These are phyloP conservation scores for Ophioderma brevispina DNA, from an alignment of 35 echinoderm and acorn worm genomes.

Conservation along the genomic window DNA sequence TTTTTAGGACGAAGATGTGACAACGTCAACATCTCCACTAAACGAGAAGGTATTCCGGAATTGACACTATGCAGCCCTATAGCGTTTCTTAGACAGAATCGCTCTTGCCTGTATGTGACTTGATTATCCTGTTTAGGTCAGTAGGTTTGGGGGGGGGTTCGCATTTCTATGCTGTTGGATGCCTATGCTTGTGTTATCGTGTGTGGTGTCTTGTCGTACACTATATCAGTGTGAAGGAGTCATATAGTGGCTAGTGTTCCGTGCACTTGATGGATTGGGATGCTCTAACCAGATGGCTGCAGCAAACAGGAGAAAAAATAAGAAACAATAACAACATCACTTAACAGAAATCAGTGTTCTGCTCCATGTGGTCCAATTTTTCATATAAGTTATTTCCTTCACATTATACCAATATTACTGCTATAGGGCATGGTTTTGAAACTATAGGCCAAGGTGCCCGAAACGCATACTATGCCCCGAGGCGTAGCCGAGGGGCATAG, in stretches of 20 bases:
- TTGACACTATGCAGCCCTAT: constrained; percentile 9
- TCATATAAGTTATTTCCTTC: no score
- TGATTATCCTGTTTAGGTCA: constrained; percentile 37
- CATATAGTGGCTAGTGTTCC: constrained; percentile 86
- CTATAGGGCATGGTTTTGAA: no score
- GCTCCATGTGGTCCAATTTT: no score
- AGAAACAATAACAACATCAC: background rate
- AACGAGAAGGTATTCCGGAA: background rate
- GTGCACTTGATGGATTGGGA: constrained; percentile 87
- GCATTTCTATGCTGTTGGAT: constrained; percentile 21
- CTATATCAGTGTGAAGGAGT: constrained; percentile 73
- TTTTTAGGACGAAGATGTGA: constrained; percentile 35
- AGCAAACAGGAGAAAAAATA: background rate
- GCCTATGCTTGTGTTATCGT: background rate
- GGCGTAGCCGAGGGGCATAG: no score
- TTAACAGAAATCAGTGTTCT: background rate
- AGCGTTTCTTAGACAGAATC: constrained; percentile 53
- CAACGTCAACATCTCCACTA: constrained; percentile 6
- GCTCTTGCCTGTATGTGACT: background rate
- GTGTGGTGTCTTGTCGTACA: constrained; percentile 26
- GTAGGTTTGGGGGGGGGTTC: constrained; percentile 11
- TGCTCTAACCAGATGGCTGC: constrained; percentile 84
- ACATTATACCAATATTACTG: no score
- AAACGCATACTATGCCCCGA: no score
- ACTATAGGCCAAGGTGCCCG: no score